Conservation (phyloP, 1,140 invertebrate species). For the Cherax destructor region DNA sequence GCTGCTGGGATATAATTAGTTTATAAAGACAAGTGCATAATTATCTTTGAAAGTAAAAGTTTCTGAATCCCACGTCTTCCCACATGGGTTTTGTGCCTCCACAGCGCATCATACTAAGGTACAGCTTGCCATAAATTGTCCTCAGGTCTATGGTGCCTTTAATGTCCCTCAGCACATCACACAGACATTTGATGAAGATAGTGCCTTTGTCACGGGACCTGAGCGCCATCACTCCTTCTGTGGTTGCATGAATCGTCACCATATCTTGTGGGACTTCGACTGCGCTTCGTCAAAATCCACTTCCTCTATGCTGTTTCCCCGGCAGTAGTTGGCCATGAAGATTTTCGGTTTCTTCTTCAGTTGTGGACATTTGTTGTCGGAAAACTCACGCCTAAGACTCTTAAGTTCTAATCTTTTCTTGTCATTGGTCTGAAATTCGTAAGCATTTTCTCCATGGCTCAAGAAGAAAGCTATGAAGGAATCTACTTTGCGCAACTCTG, state of each 20-base stretch:
- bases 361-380: conserved; percentile 20
- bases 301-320: conserved; percentile 15
- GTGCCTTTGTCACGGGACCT: background rate
- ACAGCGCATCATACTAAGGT: background rate
- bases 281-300: background rate
- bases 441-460: conserved; percentile 19
- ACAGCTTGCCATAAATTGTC: background rate
- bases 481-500: background rate
- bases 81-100: conserved; percentile 33
- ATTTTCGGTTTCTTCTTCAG: conserved; percentile 41
- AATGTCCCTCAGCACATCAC: conserved; percentile 11
- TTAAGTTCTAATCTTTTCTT: background rate
- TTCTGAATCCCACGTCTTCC: conserved; percentile 29
- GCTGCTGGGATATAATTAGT: no score
- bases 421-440: conserved; percentile 24
- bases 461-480: conserved; percentile 30
- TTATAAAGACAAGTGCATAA: no score
- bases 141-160: background rate
- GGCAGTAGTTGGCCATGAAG: conserved; percentile 44
- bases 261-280: conserved; percentile 22
- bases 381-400: background rate
- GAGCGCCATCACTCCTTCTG: conserved; percentile 21
- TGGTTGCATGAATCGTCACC: conserved; percentile 29
- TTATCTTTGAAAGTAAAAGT: conserved; percentile 12
- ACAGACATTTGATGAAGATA: conserved; percentile 13